Evolutionary conservation across 37 sponge, comb jelly and placozoan genomes (phyloP).

Genomic region (Bolinopsis microptera): DNA sequence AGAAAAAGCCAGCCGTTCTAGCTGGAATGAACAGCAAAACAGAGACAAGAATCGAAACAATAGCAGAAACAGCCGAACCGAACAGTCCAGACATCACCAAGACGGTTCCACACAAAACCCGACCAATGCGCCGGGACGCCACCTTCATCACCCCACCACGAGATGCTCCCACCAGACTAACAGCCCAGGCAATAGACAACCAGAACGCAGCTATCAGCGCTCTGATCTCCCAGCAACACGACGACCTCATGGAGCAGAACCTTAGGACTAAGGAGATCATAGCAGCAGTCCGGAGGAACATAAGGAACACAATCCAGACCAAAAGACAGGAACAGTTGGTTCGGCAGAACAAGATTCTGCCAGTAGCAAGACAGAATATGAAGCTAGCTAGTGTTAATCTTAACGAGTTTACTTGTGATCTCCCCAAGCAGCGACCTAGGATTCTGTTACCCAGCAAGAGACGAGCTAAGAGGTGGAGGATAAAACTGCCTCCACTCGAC

Average conservation of each 20-base stretch:
- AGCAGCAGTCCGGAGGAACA: background rate
- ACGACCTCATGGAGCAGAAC: background rate
- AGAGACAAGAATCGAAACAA: no score
- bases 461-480: conserved; percentile 1
- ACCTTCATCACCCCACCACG: background rate
- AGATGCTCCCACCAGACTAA: background rate
- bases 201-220: conserved; percentile 22
- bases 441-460: background rate
- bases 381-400: background rate
- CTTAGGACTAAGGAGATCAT: background rate
- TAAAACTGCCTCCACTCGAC: conserved; percentile 11
- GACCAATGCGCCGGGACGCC: background rate
- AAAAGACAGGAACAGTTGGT: background rate
- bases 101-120: background rate
- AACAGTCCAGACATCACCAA: background rate
- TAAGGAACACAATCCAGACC: conserved; percentile 6
- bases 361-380: background rate
- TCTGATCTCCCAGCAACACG: conserved; percentile 11
- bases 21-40: background rate
- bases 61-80: no score
- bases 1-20: background rate
- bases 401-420: background rate
- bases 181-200: background rate
- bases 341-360: background rate
- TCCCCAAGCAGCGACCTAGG: background rate